A percentile compares a stretch with the other conserved stretches of the same genome.
Conservation (phyloP, 2,888 invertebrate species). For the Strigamia crassipes region DNA sequence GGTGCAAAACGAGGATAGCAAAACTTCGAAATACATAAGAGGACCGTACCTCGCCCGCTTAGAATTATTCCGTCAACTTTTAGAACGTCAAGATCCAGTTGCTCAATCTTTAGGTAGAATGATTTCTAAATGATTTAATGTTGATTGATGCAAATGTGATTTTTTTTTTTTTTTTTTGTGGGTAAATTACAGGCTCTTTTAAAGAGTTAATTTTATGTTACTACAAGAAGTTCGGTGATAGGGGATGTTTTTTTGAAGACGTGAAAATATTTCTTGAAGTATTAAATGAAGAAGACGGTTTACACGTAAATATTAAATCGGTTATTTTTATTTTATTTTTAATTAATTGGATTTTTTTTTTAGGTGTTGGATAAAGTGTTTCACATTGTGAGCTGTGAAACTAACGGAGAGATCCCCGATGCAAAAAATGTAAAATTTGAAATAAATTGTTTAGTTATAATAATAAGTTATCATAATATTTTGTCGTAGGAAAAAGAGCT, state of each 20-base stretch:
- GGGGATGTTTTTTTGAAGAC: slow-evolving; percentile 84
- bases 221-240: slow-evolving; percentile 79
- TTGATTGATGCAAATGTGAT: background rate
- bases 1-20: slow-evolving; percentile 52
- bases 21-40: slow-evolving; percentile 61
- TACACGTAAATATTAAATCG: slow-evolving; percentile 52
- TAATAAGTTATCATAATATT: background rate
- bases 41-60: slow-evolving; percentile 84
- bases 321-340: background rate
- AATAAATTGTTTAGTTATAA: background rate
- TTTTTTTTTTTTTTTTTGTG: no score
- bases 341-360: background rate
- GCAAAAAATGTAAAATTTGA: slow-evolving; percentile 15
- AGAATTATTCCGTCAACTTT: slow-evolving; percentile 62
- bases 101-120: slow-evolving; percentile 46
- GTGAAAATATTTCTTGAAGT: slow-evolving; percentile 74
- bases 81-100: slow-evolving; percentile 50
- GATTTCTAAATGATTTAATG: slow-evolving; percentile 1
- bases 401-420: background rate
- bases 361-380: slow-evolving; percentile 29
- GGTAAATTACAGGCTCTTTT: slow-evolving; percentile 55
- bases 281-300: slow-evolving; percentile 66
- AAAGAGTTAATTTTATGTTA: slow-evolving; percentile 70
- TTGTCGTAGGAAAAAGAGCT: slow-evolving; percentile 67
- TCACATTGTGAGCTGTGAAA: background rate